Base-by-base conservation (phyloP, 2,888 invertebrate genomes). In the Tortricodes alternella region DNA sequence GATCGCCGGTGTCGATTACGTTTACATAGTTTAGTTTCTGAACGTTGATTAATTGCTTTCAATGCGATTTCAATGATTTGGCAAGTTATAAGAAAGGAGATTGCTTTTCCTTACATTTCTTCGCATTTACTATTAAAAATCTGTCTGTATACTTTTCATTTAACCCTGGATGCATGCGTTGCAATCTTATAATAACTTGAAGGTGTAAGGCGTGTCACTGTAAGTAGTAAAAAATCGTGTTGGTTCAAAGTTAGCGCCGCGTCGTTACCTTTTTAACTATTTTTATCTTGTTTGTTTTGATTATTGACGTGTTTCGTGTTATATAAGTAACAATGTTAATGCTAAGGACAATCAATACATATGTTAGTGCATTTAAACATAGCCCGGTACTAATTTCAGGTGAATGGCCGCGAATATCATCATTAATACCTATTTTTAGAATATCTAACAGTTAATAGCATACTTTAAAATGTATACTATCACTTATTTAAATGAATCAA, bases 251-350 rank as follows among this genome's bases (percentile, higher is more conserved):
- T 69, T 71, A 74, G 70, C 74, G 75, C 70, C 66, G 59, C 49
- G 46, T 52, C 44, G 49, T 48, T 58, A 51, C 29, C 58, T 59
- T 58, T 50, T 60, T 59, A 44, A 53, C 43, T 60, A 59, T 64
- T 57, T 62, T 62, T 61, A 65, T 59, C 61, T 62, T 75, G 74
- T 80, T 82, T 81, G 68, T 77, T 73, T 75, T 75, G 65, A 70
- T 65, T 73, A 67, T 71, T 79, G 77, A 68, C 74, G 74, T 69
- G 66, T 65, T 67, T 66, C 56, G 63, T 70, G 72, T 84, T 85
- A 83, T 79, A 67, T 86, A 86, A 83, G 74, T 64, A 60, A 80
- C 62, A 65, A 86, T 83, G 81, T 60, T 81, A 68, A 67, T 83
- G 63, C 57, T 83, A 61, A 73, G 73, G 59, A 69, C 78, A 57